Base-by-base conservation (phyloP, 35 echinoderm and acorn worm genomes). In the Diadema setosum region DNA sequence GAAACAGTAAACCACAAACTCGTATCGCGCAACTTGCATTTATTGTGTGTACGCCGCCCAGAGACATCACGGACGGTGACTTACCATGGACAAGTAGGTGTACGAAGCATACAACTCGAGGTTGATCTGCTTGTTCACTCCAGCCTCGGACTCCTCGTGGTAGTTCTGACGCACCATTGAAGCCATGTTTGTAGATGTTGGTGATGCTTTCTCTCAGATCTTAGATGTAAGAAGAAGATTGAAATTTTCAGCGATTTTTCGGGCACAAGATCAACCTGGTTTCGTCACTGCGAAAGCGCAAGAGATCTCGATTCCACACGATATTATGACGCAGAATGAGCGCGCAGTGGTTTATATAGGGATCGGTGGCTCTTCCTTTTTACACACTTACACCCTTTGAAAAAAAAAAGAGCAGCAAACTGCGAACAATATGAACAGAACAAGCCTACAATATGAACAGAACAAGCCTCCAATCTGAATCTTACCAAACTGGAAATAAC, bases 41-140 rank as follows among this genome's bases (percentile, higher is more conserved):
- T n/a, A n/a, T n/a, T n/a, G n/a, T n/a, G n/a, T n/a, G n/a, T n/a
- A n/a, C n/a, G n/a, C n/a, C n/a, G n/a, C n/a, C n/a, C n/a, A n/a
- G n/a, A n/a, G n/a, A n/a, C n/a, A n/a, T n/a, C n/a, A n/a, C n/a
- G n/a, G n/a, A n/a, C n/a, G n/a, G n/a, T n/a, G n/a, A 67, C 94
- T 86, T 67, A 97, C 94, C 86, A 97, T 97, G 58, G 95, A 88
- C 64, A 88, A 45, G 58, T 98, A 98, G 46, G 86, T 70, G 57
- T 98, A 98, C 23, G 91, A 94, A 2, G 95, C 95, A 52, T 91
- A 91, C 81, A 98, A 69, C 81, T 98, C 95, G 37, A 98, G 48
- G 81, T 98, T 98, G 84, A 94, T 98, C 48, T 98, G 95, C 58
- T 91, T 94, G 95, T 98, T 98, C 32, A 97, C 87, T 46, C 86